Evolutionary conservation across 2,113 vertebrate species (phyloP).

Genomic region (Spheniscus mendiculus): DNA sequence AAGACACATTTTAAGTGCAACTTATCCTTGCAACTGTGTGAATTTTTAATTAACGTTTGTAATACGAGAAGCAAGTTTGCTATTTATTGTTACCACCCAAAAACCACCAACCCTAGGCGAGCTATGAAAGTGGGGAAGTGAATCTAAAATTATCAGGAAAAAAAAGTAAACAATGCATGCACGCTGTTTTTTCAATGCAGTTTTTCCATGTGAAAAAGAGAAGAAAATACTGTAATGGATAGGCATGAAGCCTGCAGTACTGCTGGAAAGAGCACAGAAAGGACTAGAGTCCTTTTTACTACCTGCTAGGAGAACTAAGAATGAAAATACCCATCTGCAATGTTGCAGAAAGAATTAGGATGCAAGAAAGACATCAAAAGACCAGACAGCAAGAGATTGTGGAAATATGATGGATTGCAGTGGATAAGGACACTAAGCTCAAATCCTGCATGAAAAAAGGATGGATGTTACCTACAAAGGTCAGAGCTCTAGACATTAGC

Average conservation of each 20-base stretch:
- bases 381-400: background rate
- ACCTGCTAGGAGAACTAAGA: background rate
- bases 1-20: background rate
- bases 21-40: background rate
- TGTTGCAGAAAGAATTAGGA: background rate
- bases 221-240: background rate
- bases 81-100: background rate
- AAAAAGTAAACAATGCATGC: background rate
- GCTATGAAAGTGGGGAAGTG: background rate
- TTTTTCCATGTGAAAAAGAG: background rate
- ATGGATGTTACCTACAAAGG: background rate
- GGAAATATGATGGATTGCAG: background rate
- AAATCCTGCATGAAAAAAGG: background rate
- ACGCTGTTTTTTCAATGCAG: background rate
- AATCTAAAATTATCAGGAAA: background rate
- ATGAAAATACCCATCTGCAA: background rate
- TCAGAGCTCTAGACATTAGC: background rate
- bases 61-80: background rate
- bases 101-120: rapidly evolving
- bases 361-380: background rate
- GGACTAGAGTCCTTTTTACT: background rate
- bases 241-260: background rate
- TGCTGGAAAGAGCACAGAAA: background rate
- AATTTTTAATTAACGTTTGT: background rate
- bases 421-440: background rate